These are phyloP conservation scores for Neoniphon sammara DNA, from an alignment of 2,797 vertebrate species.

Conservation along the genomic window DNA sequence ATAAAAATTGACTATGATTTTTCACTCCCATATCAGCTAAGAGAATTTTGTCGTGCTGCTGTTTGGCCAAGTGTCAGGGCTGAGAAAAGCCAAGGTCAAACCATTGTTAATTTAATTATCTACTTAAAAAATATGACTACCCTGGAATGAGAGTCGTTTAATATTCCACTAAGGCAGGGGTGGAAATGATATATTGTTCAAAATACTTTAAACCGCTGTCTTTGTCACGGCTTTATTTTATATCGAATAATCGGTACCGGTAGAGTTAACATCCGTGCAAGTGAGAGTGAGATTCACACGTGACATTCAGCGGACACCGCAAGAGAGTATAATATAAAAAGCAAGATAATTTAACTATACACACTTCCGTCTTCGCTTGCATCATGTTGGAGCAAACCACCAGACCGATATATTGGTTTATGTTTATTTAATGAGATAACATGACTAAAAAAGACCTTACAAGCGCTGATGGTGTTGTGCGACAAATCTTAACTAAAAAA, in stretches of 20 bases:
- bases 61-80: neutral
- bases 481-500: too few species aligned
- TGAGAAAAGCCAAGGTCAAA: constrained; percentile 21
- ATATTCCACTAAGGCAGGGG: neutral
- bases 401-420: too few species aligned
- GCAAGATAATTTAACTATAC: neutral
- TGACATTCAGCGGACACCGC: constrained; percentile 8
- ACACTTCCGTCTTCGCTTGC: constrained; percentile 44
- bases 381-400: too few species aligned
- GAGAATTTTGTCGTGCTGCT: neutral
- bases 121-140: neutral
- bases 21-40: neutral
- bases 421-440: too few species aligned
- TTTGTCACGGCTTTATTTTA: neutral
- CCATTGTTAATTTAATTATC: neutral
- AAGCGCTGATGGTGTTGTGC: too few species aligned
- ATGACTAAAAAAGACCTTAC: too few species aligned
- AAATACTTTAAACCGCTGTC: neutral
- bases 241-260: neutral
- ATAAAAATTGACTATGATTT: neutral
- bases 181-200: neutral
- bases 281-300: constrained; percentile 27
- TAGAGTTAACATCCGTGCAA: constrained; percentile 5
- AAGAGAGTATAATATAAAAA: neutral
- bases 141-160: neutral